Base-by-base conservation (phyloP, 2,888 invertebrate genomes). In the Unio pictorum region DNA sequence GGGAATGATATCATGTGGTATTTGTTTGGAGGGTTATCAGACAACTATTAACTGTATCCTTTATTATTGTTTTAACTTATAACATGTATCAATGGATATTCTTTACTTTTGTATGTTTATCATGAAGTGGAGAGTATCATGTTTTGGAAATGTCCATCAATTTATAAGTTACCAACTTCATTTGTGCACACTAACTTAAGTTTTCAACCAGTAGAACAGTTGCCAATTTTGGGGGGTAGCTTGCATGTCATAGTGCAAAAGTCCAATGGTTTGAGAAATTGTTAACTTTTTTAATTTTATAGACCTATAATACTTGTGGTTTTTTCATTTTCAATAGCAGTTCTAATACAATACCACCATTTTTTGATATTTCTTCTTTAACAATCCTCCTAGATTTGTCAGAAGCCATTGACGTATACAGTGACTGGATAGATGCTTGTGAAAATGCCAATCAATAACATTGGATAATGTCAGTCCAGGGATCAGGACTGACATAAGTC, bases 401-500 rank as follows among this genome's bases (percentile, higher is more conserved):
- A 15, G 99, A 99, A 90, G 95, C 99, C 8, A 94, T 99, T 81
- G 99, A 99, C 92, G 99, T 99, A 23, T 99, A 99, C 90, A 98
- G 98, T 91, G 98, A 99, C 90, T 99, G 99, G 99, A 98, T 99
- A 73, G 99, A 99, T 92, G 99, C 98, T 0, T 99, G 99, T 91
- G 99, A 99, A 92, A 93, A 92, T 84, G 98, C 98, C 69, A 99
- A 97, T 94, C 81, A 84, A 73, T 87, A 84, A 79, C 81, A 67
- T 56, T 65, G 57, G 28, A 57, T 63, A 23, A 17, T 23, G 6
- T 23, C 8, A 55, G 26, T 3, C n/a, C 28, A 58, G 34, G 59
- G 63, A 30, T 18, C 30, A 57, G n/a, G 57, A 45, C 45, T 45
- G 45, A 11, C 45, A 15, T 45, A 3, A 45, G 4, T 45, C 45